Evolutionary conservation across 2,888 invertebrate genomes (phyloP).

Genomic region (Ceriagrion tenellum): DNA sequence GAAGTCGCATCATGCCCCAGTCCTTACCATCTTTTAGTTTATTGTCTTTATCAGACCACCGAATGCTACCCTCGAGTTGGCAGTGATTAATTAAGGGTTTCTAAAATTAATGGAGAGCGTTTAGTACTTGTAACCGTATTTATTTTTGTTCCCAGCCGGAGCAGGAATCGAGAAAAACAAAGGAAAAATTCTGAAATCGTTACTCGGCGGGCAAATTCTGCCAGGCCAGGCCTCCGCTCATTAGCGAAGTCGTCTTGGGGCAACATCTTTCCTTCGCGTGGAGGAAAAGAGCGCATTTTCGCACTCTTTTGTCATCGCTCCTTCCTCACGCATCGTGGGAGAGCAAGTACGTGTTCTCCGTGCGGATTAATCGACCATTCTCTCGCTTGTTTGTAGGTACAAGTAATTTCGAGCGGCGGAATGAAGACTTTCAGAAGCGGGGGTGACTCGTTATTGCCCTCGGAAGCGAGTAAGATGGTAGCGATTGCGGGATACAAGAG

Average conservation of each 20-base stretch:
- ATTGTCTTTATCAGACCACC: background rate
- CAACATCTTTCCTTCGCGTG: slow-evolving; percentile 20
- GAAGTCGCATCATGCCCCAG: background rate
- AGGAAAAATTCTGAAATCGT: background rate
- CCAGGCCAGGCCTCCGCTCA: slow-evolving; percentile 20
- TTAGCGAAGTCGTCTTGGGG: background rate
- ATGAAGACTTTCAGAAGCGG: background rate
- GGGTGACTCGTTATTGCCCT: background rate
- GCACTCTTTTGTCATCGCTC: slow-evolving; percentile 24
- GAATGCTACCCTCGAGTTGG: background rate
- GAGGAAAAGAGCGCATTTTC: background rate
- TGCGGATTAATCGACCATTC: slow-evolving; percentile 52
- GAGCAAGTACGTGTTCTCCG: slow-evolving; percentile 59
- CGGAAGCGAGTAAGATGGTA: slow-evolving; percentile 37
- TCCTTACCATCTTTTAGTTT: background rate
- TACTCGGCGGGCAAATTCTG: background rate
- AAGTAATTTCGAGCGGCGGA: slow-evolving; percentile 43
- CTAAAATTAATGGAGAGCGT: background rate
- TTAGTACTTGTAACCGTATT: background rate
- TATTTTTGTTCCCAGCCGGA: background rate
- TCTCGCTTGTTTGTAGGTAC: slow-evolving; percentile 19
- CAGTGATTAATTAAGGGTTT: background rate
- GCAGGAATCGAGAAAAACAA: background rate
- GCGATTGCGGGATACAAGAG: background rate
- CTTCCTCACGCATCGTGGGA: slow-evolving; percentile 55